Percentiles rank a stretch among this genome's conserved stretches.
These are phyloP conservation scores for Ichneumoninae sp. DNA, from an alignment of 2,888 invertebrate species.

Conservation along the genomic window DNA sequence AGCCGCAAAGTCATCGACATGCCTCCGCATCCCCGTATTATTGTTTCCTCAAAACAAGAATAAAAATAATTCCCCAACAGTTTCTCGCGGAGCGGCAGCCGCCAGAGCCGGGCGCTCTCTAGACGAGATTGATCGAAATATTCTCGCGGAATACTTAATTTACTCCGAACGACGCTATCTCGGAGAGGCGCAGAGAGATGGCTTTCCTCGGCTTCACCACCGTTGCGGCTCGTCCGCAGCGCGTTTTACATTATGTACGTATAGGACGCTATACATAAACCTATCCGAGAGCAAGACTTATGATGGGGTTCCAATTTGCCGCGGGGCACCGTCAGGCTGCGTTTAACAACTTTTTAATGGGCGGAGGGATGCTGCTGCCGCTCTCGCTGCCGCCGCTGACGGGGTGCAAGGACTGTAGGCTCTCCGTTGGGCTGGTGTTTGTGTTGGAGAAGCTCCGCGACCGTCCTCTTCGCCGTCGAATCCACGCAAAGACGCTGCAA, in stretches of 20 bases:
- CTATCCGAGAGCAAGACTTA: constrained; percentile 81
- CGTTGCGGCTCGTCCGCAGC: constrained; percentile 54
- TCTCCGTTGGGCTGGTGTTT: constrained; percentile 30
- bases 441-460: constrained; percentile 7
- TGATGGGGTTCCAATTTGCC: constrained; percentile 84
- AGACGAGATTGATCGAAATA: constrained; percentile 73
- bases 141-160: constrained; percentile 77
- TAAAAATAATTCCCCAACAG: not conserved
- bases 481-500: constrained; percentile 34
- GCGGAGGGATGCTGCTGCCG: constrained; percentile 65
- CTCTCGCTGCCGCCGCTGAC: constrained; percentile 31
- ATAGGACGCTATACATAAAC: constrained; percentile 72
- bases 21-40: not conserved
- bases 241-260: constrained; percentile 64
- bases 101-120: not conserved
- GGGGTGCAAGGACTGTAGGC: constrained; percentile 46
- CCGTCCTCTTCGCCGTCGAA: constrained; percentile 15
- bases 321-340: constrained; percentile 83
- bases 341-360: constrained; percentile 84
- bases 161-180: constrained; percentile 74
- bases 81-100: not conserved
- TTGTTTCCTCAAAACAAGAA: not conserved
- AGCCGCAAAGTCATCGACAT: too few relatives aligned
- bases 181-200: constrained; percentile 53
- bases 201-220: constrained; percentile 41